Evolutionary conservation across 1,140 invertebrate genomes (phyloP).

Genomic region (Drosophila mauritiana): DNA sequence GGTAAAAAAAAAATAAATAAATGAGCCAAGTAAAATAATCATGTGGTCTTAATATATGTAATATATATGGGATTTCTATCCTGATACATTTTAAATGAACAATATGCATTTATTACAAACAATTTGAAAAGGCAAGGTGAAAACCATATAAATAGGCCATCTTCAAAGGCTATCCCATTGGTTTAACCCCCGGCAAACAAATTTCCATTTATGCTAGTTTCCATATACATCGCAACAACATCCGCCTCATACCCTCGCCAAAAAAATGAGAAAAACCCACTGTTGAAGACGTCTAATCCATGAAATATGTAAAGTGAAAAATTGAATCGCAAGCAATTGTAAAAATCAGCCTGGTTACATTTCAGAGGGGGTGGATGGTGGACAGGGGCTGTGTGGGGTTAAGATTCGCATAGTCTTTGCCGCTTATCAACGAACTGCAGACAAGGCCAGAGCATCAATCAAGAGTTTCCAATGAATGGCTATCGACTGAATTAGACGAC

Average conservation of each 20-base stretch:
- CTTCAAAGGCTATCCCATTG: background rate
- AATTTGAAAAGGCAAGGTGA: background rate
- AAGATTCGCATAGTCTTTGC: conserved; percentile 46
- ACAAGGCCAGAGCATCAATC: conserved; percentile 78
- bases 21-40: too few species aligned
- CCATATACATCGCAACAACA: conserved; percentile 20
- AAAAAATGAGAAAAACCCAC: background rate
- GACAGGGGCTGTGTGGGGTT: conserved; percentile 15
- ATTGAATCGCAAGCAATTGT: conserved; percentile 61
- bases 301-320: conserved; percentile 78
- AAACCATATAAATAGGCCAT: background rate
- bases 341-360: conserved; percentile 45
- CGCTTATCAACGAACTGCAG: conserved; percentile 72
- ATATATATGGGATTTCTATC: background rate
- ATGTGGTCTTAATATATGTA: background rate
- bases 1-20: background rate
- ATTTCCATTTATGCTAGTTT: conserved; percentile 55
- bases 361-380: conserved; percentile 1
- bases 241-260: background rate
- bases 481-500: conserved; percentile 78
- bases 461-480: conserved; percentile 83
- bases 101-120: background rate
- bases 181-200: conserved; percentile 4
- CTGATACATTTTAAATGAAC: background rate
- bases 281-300: conserved; percentile 42